Base-by-base conservation (phyloP, 2,888 invertebrate genomes). In the Eupithecia subfuscata region DNA sequence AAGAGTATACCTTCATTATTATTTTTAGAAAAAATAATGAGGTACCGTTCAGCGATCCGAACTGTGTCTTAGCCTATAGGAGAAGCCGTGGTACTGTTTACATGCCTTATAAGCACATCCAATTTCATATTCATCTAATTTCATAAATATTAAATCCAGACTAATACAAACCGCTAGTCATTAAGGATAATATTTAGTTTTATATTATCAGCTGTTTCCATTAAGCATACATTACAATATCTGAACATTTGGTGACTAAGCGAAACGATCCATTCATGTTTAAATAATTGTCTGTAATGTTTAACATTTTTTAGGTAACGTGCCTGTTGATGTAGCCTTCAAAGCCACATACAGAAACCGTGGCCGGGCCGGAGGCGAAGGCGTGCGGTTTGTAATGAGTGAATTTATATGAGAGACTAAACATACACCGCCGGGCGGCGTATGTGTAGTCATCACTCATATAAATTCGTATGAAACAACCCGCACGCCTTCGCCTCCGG, bases 91-190 rank as follows among this genome's bases (percentile, higher is more conserved):
- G 22, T 11, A 56, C 22, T 56, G 56, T 56, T 11, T 56, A 56
- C 63, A 63, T 60, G 63, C 30, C 63, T 63, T 22, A 56, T 16
- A 63, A 30, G 14, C 30, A 25, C 63, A 63, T 63, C n/a, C n/a
- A 52, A 30, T 16, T 12, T 63, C 22, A 48, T 60, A 25, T 25
- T 60, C 14, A 60, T 30, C 6, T 30, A 25, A 30, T 63, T 30
- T 16, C 30, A 63, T 30, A 64, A 64, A 12, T 52, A 52, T 64
- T 64, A 34, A 67, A 60, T 70, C 16, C 40, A 40, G 70, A 70
- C 37, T 70, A 56, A 37, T 40, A 70, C 67, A 71, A 71, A 56
- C 70, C 34, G 67, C 71, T 75, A 75, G 75, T 75, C 71, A 75
- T 67, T 70, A 60, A 60, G 56, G 30, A 67, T 63, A 40, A 37